Evolutionary conservation across 2,113 vertebrate genomes (phyloP), one percentile per base, ranked within the genome.

Genomic region (Dasypus novemcinctus): DNA sequence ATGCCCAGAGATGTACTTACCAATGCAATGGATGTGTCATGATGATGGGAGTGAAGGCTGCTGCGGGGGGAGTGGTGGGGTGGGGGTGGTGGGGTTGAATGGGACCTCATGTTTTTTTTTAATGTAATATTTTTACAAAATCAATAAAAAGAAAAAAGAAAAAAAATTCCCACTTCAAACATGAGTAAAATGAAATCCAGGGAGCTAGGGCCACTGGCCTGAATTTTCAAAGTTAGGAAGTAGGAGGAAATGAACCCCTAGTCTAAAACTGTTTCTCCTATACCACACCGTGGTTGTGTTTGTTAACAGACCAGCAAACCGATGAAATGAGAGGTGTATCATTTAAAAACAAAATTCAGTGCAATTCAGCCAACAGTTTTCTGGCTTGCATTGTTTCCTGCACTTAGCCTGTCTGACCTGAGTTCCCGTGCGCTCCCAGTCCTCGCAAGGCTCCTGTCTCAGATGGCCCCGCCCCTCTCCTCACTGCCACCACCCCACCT

Each of bases 101-200:
- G n/a, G n/a, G n/a, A n/a, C n/a, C n/a, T n/a, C n/a, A n/a, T n/a
- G n/a, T n/a, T n/a, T n/a, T n/a, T n/a, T n/a, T n/a, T n/a, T n/a
- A n/a, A n/a, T n/a, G n/a, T n/a, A n/a, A n/a, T n/a, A n/a, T n/a
- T n/a, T n/a, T n/a, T n/a, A n/a, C n/a, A n/a, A n/a, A n/a, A n/a
- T n/a, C n/a, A n/a, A n/a, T n/a, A n/a, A n/a, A n/a, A n/a, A n/a
- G n/a, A n/a, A n/a, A n/a, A n/a, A n/a, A n/a, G n/a, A n/a, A n/a
- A n/a, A n/a, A n/a, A 93, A 78, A 90, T 6, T 2, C 7, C 23
- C 17, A 10, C 3, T 5, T 38, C 93, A 78, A 87, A 76, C 36
- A 93, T 27, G 29, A 23, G 57, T 36, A 78, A 95, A 97, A 82
- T 54, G 13, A 94, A 93, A 85, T 92, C 33, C 49, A 78, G 18